Evolutionary conservation across 2,888 invertebrate species (phyloP), one percentile per base, ranked within the genome.

Genomic region (Eurytoma adleriae): DNA sequence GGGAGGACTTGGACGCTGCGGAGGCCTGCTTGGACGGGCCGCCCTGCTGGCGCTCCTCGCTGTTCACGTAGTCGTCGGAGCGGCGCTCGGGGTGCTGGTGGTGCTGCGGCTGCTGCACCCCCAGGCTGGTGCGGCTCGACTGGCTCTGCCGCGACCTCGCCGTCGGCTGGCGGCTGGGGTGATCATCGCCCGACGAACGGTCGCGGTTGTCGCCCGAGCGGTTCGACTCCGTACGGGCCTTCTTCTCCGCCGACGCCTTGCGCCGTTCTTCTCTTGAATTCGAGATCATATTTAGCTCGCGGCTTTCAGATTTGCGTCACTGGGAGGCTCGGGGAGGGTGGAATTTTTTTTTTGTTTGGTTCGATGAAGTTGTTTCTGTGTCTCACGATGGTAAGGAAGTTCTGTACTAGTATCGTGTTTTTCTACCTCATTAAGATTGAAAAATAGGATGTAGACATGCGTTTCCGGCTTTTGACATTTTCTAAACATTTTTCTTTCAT

Each of bases 251-350:
- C 40, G 75, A 73, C 50, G 75, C 27, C 40, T 82, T 82, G 40
- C 81, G 76, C 30, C 81, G 81, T 56, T 82, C 81, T 70, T 79
- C 81, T 79, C 81, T 82, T 79, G 27, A 71, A 76, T 72, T 27
- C 70, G 20, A 69, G 48, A 18, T n/a, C 50, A 54, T 14, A 4
- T 54, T 54, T 54, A n/a, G n/a, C 16, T 10, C 40, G 40, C 40
- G 40, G 40, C 40, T 40, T 40, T 40, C 40, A 54, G 54, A n/a
- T 0, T n/a, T 54, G n/a, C 7, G 10, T 7, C 10, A 40, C 10
- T 10, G 10, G 40, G 10, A 40, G 40, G 40, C 10, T 10, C 10
- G 1, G 10, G 40, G 10, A 40, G 40, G 40, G 40, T 40, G 40
- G 10, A 10, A 40, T 40, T 40, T 10, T 40, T 40, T 10, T 40